A percentile compares a stretch with the other conserved stretches of the same genome.
These are phyloP conservation scores for Caranx ignobilis DNA, from an alignment of 2,113 vertebrate genomes.

Conservation along the genomic window DNA sequence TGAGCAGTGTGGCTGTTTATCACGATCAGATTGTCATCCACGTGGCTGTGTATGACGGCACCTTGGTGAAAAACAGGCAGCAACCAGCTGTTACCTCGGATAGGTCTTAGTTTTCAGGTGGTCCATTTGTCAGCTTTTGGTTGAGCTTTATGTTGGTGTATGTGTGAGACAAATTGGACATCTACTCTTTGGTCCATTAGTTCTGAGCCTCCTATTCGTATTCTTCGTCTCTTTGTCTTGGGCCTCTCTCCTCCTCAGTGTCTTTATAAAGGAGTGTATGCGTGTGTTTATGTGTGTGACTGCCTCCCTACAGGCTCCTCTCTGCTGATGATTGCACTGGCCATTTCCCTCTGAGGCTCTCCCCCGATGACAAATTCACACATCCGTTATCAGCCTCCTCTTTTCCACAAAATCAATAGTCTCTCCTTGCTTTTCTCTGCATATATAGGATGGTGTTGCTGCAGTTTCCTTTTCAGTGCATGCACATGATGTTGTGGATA, in stretches of 20 bases:
- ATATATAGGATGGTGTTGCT: conserved; percentile 32
- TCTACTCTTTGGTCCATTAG: conserved; percentile 37
- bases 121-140: conserved; percentile 38
- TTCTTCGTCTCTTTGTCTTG: conserved; percentile 40
- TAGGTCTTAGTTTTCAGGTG: conserved; percentile 17
- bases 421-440: conserved; percentile 62
- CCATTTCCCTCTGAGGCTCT: conserved; percentile 69
- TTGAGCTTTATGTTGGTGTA: conserved; percentile 15
- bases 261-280: conserved; percentile 59
- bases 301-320: conserved; percentile 62
- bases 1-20: conserved; percentile 51
- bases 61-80: conserved; percentile 35
- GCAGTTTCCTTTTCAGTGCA: conserved; percentile 34
- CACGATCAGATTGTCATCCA: conserved; percentile 37
- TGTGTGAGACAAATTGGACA: conserved; percentile 40
- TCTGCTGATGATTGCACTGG: conserved; percentile 67
- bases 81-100: conserved; percentile 38
- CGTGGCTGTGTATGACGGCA: conserved; percentile 4
- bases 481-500: conserved; percentile 12
- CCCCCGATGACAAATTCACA: conserved; percentile 74
- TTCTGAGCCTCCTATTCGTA: conserved; percentile 36
- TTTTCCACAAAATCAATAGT: conserved; percentile 76
- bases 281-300: conserved; percentile 54
- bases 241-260: conserved; percentile 22
- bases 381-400: conserved; percentile 72